Percentiles rank a stretch among this genome's conserved stretches.
phyloP scores from a whole-genome alignment of 1,140 invertebrate species.

The Parapsyche elsis region DNA sequence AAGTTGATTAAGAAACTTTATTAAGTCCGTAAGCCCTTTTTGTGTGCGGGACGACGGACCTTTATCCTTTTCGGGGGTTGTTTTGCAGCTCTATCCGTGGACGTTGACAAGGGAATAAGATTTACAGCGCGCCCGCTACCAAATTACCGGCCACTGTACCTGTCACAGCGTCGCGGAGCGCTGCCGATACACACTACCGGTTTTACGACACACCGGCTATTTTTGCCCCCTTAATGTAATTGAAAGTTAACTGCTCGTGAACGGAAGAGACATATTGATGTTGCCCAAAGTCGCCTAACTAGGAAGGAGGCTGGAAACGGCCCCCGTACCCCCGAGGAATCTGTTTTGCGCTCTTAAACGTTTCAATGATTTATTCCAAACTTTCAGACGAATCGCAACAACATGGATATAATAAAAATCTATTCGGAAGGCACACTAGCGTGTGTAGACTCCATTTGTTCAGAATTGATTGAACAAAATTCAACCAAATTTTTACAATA shows the following conservation, averaged over 20 bases:
- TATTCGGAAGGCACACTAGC: no score
- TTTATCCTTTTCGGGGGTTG: background rate
- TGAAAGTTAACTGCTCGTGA: conserved; percentile 46
- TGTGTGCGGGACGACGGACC: background rate
- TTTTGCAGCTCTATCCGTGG: background rate
- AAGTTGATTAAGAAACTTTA: conserved; percentile 31
- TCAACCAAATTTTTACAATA: no score
- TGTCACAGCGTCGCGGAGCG: conserved; percentile 9
- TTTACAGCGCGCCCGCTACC: conserved; percentile 22
- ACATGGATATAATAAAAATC: no score
- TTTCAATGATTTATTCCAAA: no score
- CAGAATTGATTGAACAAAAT: no score
- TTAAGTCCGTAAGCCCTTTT: conserved; percentile 25
- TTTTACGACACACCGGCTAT: conserved; percentile 18
- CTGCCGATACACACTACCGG: background rate
- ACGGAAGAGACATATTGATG: conserved; percentile 42
- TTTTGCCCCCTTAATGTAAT: conserved; percentile 38
- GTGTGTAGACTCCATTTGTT: no score
- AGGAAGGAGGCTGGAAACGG: no score
- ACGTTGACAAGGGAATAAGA: conserved; percentile 33
- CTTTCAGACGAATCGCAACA: no score
- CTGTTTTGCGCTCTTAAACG: no score
- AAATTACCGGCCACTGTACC: conserved; percentile 21
- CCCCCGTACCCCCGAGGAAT: no score
- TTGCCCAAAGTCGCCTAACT: background rate